Evolutionary conservation across 2,888 invertebrate species (phyloP), one percentile per base, ranked within the genome.

Genomic region (Thymelicus lineola): DNA sequence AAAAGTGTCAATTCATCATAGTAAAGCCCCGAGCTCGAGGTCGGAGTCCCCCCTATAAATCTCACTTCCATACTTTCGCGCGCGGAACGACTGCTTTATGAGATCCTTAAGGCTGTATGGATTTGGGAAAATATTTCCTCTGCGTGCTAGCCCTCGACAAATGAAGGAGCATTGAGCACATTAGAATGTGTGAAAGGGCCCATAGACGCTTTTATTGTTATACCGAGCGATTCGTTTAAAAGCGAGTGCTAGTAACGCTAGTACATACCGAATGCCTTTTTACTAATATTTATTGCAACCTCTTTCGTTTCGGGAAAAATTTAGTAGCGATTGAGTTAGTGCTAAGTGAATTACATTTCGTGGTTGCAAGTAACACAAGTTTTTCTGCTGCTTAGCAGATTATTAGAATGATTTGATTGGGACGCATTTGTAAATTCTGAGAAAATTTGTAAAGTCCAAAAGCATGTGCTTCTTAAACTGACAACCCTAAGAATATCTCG

Each of bases 71-170:
- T 93, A 93, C 94, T 93, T 91, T 90, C 89, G 89, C 91, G 91
- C 87, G 89, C 90, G 91, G 92, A 90, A 88, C 91, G 92, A 90
- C 90, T 94, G 91, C 88, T 94, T 94, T 94, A 94, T 93, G 94
- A 86, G 93, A 93, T 91, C 91, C 93, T 94, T 93, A 93, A 93
- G 94, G 93, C 93, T 91, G 93, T 94, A 94, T 94, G 94, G 94
- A 94, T 94, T 94, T 93, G 90, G 91, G 88, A 89, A 93, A 94
- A 94, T 94, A 94, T 94, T 93, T 92, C 93, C 90, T 87, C 86
- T 88, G 84, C 92, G 91, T 92, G 91, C 90, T 89, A 85, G 90
- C 90, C 90, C 87, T 87, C 89, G 88, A 89, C 91, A 92, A 93
- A 93, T 93, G 91, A 93, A 92, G 89, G 92, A 88, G 87, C 88